A percentile compares a stretch with the other conserved stretches of the same genome.
Conservation (phyloP, 2,113 vertebrate genomes). For the Diadophis punctatus region DNA sequence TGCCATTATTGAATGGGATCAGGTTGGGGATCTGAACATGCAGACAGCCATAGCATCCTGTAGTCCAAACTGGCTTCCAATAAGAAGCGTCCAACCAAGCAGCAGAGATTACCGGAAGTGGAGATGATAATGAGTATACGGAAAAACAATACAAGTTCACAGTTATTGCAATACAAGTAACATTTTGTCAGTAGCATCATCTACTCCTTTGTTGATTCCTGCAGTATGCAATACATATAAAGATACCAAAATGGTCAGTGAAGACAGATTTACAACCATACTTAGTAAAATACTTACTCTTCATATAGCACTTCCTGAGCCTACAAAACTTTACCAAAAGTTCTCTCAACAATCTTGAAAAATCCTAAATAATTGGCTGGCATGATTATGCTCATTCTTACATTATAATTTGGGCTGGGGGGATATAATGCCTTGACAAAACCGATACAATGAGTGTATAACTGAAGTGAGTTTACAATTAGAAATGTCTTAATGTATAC, state of each 20-base stretch:
- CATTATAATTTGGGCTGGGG: background rate
- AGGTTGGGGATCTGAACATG: background rate
- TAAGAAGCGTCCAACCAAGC: background rate
- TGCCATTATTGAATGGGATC: background rate
- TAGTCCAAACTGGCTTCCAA: background rate
- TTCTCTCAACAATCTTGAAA: background rate
- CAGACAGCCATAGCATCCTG: background rate
- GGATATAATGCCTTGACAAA: background rate
- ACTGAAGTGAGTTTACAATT: background rate
- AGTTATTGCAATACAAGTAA: background rate
- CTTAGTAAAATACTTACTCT: background rate
- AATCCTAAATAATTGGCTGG: background rate
- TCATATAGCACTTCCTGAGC: background rate
- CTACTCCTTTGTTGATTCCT: background rate
- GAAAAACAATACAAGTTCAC: background rate
- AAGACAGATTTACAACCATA: background rate
- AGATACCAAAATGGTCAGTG: background rate
- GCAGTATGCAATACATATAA: background rate
- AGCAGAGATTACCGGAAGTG: background rate
- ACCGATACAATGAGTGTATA: background rate
- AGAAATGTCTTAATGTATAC: background rate
- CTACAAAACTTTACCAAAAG: background rate
- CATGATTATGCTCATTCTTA: background rate
- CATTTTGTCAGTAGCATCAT: background rate
- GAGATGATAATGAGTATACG: too few relatives aligned